Evolutionary conservation across 2,113 vertebrate genomes (phyloP).

Genomic region (Brachypodius melanocephalos): DNA sequence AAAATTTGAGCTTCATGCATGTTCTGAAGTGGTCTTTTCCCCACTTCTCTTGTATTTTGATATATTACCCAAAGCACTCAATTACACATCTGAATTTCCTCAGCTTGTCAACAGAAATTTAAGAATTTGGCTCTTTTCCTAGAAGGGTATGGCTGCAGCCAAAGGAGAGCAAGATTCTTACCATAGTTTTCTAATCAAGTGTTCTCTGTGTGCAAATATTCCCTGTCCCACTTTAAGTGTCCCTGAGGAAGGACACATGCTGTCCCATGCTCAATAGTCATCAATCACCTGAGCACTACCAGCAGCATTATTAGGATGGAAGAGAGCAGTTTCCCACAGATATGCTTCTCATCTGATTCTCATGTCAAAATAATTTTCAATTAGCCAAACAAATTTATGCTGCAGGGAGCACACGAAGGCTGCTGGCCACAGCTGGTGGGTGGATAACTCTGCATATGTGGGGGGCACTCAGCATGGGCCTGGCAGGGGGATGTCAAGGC

Average conservation of each 20-base stretch:
- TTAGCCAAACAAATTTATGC: background rate
- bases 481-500: background rate
- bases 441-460: background rate
- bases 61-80: background rate
- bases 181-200: conserved; percentile 1
- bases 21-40: background rate
- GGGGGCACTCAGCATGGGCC: background rate
- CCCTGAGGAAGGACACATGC: conserved; percentile 12
- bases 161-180: conserved; percentile 20
- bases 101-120: background rate
- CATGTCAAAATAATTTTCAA: background rate
- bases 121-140: background rate
- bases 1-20: background rate
- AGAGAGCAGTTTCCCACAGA: background rate
- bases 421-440: background rate
- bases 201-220: background rate
- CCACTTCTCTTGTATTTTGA: background rate
- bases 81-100: background rate
- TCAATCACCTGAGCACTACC: background rate
- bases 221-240: background rate
- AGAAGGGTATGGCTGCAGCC: background rate
- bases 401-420: background rate
- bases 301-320: background rate
- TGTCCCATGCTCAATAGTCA: background rate
- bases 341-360: background rate